A percentile compares a stretch with the other conserved stretches of the same genome.
Evolutionary conservation across 2,888 invertebrate genomes (phyloP).

Genomic region (Cryptocephalus primarius): DNA sequence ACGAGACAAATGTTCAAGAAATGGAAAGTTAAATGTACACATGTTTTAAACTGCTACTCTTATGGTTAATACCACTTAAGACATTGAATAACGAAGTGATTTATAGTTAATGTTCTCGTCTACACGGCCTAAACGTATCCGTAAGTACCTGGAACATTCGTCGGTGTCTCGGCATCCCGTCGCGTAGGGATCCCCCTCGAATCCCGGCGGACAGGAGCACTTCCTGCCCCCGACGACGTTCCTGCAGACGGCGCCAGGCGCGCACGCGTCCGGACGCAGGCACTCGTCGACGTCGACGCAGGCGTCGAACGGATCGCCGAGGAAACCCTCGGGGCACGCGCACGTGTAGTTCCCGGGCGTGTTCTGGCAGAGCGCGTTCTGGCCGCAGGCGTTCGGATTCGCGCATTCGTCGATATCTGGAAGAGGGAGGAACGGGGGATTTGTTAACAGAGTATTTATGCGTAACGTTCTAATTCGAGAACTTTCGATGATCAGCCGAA

Average conservation of each 20-base stretch:
- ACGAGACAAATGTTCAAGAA: no score
- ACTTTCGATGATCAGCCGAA: no score
- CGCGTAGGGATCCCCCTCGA: slow-evolving; percentile 64
- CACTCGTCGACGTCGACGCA: slow-evolving; percentile 83
- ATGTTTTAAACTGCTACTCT: no score
- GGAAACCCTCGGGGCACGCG: slow-evolving; percentile 68
- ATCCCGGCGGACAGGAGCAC: slow-evolving; percentile 73
- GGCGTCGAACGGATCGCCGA: slow-evolving; percentile 70
- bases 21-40: no score
- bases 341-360: slow-evolving; percentile 82
- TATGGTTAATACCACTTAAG: no score
- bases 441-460: no score
- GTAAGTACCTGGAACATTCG: slow-evolving; percentile 55
- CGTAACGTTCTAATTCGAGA: no score
- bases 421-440: neutral
- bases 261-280: slow-evolving; percentile 58
- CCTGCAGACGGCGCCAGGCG: slow-evolving; percentile 65
- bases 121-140: no score
- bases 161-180: slow-evolving; percentile 63
- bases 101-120: no score
- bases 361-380: slow-evolving; percentile 72
- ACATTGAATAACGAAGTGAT: no score
- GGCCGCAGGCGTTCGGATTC: slow-evolving; percentile 70
- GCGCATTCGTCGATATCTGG: slow-evolving; percentile 82
- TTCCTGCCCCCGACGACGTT: slow-evolving; percentile 71